Evolutionary conservation across 2,113 vertebrate genomes (phyloP).

Genomic region (Saimiri boliviensis): DNA sequence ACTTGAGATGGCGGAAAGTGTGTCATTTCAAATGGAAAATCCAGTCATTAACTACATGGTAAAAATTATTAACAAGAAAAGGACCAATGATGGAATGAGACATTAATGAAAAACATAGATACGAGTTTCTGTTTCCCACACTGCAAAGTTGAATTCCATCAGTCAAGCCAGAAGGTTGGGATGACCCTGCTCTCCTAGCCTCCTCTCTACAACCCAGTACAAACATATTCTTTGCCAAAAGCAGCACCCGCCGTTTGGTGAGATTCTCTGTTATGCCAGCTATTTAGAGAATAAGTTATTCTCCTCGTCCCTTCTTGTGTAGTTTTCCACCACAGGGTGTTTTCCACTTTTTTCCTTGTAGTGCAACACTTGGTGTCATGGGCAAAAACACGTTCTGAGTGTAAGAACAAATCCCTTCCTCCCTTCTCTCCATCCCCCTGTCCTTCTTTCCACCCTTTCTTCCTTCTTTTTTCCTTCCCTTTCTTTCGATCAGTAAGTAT

Average conservation of each 20-base stretch:
- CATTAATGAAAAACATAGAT: background rate
- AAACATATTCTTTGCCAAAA: background rate
- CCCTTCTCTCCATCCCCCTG: fast-evolving
- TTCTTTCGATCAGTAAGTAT: background rate
- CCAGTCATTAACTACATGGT: background rate
- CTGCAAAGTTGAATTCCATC: conserved; percentile 26
- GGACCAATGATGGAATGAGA: background rate
- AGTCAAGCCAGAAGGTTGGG: conserved; percentile 46
- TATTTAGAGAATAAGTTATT: conserved; percentile 24
- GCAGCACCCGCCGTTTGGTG: background rate
- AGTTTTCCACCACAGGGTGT: background rate
- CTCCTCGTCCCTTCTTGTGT: background rate
- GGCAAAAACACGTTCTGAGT: conserved; percentile 6
- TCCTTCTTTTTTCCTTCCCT: background rate
- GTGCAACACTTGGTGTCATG: background rate
- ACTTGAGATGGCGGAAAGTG: background rate
- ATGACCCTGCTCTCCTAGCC: conserved; percentile 3
- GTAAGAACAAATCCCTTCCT: background rate
- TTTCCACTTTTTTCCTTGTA: background rate
- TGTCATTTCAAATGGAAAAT: background rate
- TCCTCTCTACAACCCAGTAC: conserved; percentile 17
- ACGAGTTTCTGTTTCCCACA: background rate
- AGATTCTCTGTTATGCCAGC: conserved; percentile 31
- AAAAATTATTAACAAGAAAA: background rate
- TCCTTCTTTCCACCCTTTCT: background rate